phyloP scores from a whole-genome alignment of 2,888 invertebrate species.

The Ashinkailepas kermadecensis region DNA sequence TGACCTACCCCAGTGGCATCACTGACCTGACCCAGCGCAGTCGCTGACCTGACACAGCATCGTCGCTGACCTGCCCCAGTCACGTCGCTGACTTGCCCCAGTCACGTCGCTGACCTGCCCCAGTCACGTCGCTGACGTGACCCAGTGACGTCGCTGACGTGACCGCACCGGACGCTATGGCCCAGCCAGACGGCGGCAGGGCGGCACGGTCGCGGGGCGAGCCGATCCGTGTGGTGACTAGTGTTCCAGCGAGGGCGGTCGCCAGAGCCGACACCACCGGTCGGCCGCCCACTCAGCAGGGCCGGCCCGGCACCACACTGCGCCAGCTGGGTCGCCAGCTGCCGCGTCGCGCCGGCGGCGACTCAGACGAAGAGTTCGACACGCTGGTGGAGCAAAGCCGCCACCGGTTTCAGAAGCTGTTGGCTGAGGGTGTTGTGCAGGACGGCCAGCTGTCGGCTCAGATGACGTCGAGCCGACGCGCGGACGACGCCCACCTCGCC shows the following conservation, averaged over 20 bases:
- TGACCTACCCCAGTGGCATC: too few relatives aligned
- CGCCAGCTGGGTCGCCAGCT: background rate
- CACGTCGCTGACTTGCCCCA: too few relatives aligned
- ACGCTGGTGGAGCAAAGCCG: background rate
- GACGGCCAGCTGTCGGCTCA: background rate
- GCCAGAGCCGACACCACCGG: background rate
- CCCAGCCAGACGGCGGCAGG: background rate
- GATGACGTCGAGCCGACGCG: too few relatives aligned
- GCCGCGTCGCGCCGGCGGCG: background rate
- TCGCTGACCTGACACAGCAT: too few relatives aligned
- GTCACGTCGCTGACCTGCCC: too few relatives aligned
- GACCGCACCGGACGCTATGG: background rate
- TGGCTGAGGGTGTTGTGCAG: background rate
- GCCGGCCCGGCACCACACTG: background rate
- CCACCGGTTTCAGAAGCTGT: background rate
- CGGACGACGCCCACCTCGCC: background rate
- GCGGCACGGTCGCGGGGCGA: background rate
- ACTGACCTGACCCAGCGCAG: too few relatives aligned
- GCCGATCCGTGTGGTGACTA: background rate
- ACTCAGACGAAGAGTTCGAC: slow-evolving; percentile 8
- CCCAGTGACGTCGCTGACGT: too few relatives aligned
- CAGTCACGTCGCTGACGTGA: too few relatives aligned
- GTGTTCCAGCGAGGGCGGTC: background rate
- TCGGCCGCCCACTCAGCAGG: too few relatives aligned
- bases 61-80: too few relatives aligned